A percentile compares a stretch with the other conserved stretches of the same genome.
These are phyloP conservation scores for Scaptomyza parva DNA, from an alignment of 2,888 invertebrate genomes.

Conservation along the genomic window DNA sequence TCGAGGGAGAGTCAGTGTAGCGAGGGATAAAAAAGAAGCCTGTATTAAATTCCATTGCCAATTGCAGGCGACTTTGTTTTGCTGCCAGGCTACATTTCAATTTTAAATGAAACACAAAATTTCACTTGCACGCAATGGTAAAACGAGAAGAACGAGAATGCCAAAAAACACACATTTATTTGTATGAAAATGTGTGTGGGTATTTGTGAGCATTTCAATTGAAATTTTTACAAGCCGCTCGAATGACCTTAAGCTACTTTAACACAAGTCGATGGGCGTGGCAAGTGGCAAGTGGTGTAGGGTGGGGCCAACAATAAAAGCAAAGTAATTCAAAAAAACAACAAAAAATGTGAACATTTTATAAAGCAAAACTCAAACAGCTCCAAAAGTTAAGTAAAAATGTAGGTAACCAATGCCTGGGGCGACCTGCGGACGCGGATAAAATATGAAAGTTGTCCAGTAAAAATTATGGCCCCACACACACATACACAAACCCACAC, in stretches of 20 bases:
- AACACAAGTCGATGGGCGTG: constrained; percentile 42
- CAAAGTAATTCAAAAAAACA: constrained; percentile 56
- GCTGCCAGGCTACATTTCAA: constrained; percentile 68
- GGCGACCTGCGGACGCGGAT: constrained; percentile 43
- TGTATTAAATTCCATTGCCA: constrained; percentile 64
- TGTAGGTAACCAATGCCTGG: constrained; percentile 69
- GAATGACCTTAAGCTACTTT: constrained; percentile 71
- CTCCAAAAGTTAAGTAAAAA: constrained; percentile 67
- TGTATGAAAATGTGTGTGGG: constrained; percentile 17
- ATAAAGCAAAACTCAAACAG: constrained; percentile 73
- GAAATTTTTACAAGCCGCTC: constrained; percentile 71
- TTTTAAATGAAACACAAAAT: constrained; percentile 69
- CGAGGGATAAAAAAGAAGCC: constrained; percentile 20
- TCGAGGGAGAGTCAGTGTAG: not conserved
- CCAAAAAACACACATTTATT: constrained; percentile 18
- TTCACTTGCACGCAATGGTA: constrained; percentile 54
- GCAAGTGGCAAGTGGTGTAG: constrained; percentile 1
- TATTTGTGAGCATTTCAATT: constrained; percentile 61
- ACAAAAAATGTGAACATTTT: constrained; percentile 69
- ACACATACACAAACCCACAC: constrained; percentile 14
- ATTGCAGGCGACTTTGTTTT: constrained; percentile 61
- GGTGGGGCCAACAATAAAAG: constrained; percentile 40
- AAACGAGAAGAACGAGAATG: constrained; percentile 30
- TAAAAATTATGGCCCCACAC: constrained; percentile 34
- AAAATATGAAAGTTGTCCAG: constrained; percentile 37